Base-by-base conservation (phyloP, 2,888 invertebrate species). In the Arge pagana region DNA sequence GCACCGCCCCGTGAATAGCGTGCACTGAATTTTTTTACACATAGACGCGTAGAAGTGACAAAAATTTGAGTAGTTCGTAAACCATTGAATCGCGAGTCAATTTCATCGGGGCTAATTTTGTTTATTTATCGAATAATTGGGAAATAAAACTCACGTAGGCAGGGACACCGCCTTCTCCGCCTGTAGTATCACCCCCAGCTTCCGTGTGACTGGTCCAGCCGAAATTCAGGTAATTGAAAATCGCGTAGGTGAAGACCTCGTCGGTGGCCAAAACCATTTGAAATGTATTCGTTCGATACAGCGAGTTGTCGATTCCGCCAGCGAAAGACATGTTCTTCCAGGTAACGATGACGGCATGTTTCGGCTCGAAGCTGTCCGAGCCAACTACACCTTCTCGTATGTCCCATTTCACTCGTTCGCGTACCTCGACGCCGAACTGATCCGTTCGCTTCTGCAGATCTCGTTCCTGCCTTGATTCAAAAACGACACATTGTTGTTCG, bases 261-360 rank as follows among this genome's bases (percentile, higher is more conserved):
- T 96, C 94, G 0, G 96, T 94, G 0, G 91, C 93, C 48, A 98
- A 74, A 3, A 96, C 86, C 82, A 93, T 81, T 86, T 99, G 98
- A 81, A 96, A 98, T 0, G 96, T 94, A 74, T 97, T 97, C 1
- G 94, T 93, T 89, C 92, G 82, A 69, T 80, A 86, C n/a, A 90
- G 77, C 0, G 90, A 85, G 73, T 88, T 87, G 58, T 87, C 87
- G 63, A 90, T 90, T 60, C 94, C 94, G 45, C 94, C 94, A 68
- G 90, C 85, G 73, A 95, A 95, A 0, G 94, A 91, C 78, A 96
- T 88, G 77, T 97, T 96, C 76, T 93, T 93, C 98, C 97, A 98
- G 0, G 97, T 97, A 50, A 92, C 85, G 55, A 95, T 90, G 53
- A 93, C 80, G 3, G 88, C 92, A 70, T 95, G 95, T 71, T 95